Evolutionary conservation across 2,888 invertebrate genomes (phyloP).

Genomic region (Watsonalla cultraria): DNA sequence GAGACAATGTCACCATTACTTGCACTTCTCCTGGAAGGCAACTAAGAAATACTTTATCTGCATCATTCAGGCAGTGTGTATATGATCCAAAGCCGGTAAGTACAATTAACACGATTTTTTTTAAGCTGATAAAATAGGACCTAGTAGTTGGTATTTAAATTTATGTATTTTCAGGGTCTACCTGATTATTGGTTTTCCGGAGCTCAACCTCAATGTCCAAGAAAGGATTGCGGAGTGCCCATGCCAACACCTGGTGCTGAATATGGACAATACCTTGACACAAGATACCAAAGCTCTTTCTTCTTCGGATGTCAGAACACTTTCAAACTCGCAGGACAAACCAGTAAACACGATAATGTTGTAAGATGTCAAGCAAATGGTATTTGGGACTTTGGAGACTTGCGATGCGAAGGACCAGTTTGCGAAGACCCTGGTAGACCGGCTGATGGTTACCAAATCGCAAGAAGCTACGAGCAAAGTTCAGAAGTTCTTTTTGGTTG

Average conservation of each 20-base stretch:
- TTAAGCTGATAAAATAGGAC: too few species aligned
- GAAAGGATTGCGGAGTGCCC: slow-evolving; percentile 94
- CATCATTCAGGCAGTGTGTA: slow-evolving; percentile 95
- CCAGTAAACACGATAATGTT: slow-evolving; percentile 93
- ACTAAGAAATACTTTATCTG: slow-evolving; percentile 88
- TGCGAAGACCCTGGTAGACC: slow-evolving; percentile 97
- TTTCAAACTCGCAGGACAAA: slow-evolving; percentile 95
- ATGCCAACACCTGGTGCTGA: slow-evolving; percentile 95
- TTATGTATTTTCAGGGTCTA: slow-evolving; percentile 78
- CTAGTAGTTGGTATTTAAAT: background rate
- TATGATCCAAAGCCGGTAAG: slow-evolving; percentile 92
- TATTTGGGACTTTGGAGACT: slow-evolving; percentile 98
- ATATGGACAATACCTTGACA: slow-evolving; percentile 92
- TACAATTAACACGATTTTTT: slow-evolving; percentile 3
- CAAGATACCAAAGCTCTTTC: slow-evolving; percentile 94
- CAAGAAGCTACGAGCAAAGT: slow-evolving; percentile 91
- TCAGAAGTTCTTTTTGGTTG: slow-evolving; percentile 95
- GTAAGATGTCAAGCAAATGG: slow-evolving; percentile 95
- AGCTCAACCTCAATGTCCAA: slow-evolving; percentile 89
- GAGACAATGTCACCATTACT: slow-evolving; percentile 92
- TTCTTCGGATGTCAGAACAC: slow-evolving; percentile 98
- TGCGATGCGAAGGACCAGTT: slow-evolving; percentile 97
- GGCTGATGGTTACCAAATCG: slow-evolving; percentile 92
- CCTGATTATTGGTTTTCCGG: slow-evolving; percentile 96
- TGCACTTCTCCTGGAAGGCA: slow-evolving; percentile 89